phyloP scores from a whole-genome alignment of 2,888 invertebrate genomes.

The Pandemis cinnamomeana region DNA sequence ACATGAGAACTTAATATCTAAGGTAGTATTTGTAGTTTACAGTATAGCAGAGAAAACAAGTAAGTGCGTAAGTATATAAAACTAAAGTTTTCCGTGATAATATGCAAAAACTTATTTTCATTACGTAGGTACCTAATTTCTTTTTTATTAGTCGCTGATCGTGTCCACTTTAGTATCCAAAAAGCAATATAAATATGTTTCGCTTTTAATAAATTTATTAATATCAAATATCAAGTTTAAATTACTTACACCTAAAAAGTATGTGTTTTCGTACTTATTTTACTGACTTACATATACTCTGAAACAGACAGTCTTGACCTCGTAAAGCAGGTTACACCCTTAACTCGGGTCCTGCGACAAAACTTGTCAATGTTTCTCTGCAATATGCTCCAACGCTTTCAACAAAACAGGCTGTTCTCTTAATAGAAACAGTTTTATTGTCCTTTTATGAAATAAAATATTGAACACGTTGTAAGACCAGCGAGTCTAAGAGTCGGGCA shows the following conservation, averaged over 20 bases:
- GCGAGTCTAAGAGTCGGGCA: constrained; percentile 44
- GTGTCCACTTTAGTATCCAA: not conserved
- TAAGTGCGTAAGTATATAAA: no score
- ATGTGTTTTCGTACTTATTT: not conserved
- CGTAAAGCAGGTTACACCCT: constrained; percentile 5
- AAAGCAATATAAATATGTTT: not conserved
- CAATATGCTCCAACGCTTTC: constrained; percentile 5
- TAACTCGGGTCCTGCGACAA: constrained; percentile 5
- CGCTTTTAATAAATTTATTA: not conserved
- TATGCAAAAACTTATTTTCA: no score
- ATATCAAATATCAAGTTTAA: not conserved
- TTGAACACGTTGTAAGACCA: constrained; percentile 32
- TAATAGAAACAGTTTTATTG: constrained; percentile 22
- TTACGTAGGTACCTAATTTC: not conserved
- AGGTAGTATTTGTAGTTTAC: no score
- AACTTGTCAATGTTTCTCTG: not conserved
- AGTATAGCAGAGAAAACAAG: no score
- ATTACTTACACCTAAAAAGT: not conserved
- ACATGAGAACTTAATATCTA: no score
- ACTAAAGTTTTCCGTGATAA: no score
- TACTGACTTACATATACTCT: not conserved
- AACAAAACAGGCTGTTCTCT: not conserved
- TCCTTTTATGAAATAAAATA: constrained; percentile 23
- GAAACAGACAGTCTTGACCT: not conserved
- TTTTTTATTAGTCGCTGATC: not conserved